Evolutionary conservation across 2,888 invertebrate genomes (phyloP).

Genomic region (Bruchidius siliquastri): DNA sequence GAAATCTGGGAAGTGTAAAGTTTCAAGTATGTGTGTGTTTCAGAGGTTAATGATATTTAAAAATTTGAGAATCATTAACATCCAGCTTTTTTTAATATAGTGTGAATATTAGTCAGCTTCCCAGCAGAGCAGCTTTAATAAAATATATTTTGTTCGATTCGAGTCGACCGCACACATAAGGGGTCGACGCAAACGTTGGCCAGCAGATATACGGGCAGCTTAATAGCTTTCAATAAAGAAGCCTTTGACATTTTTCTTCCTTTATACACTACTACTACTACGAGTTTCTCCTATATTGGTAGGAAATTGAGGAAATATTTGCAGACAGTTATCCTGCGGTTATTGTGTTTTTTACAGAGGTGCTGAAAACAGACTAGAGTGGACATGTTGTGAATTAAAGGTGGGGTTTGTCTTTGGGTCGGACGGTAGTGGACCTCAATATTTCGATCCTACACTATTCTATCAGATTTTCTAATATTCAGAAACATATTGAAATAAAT

Average conservation of each 20-base stretch:
- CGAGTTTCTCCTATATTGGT: not conserved
- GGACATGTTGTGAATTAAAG: not conserved
- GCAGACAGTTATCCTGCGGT: not conserved
- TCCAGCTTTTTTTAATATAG: too few species aligned
- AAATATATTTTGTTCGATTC: not conserved
- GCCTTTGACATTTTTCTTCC: not conserved
- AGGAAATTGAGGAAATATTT: not conserved
- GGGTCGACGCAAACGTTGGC: not conserved
- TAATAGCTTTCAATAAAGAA: not conserved
- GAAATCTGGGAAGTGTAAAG: too few species aligned
- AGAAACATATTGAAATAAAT: too few species aligned
- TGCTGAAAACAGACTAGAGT: not conserved
- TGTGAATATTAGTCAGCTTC: too few species aligned
- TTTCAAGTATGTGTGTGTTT: too few species aligned
- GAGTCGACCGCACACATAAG: not conserved
- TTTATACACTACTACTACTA: not conserved
- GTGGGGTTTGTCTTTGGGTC: too few species aligned
- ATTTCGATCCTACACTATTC: too few species aligned
- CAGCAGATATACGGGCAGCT: not conserved
- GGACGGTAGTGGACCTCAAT: too few species aligned
- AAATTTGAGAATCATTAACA: too few species aligned
- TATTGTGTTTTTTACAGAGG: not conserved
- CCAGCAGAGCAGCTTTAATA: not conserved
- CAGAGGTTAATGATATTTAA: too few species aligned
- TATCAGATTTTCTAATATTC: too few species aligned